These are phyloP conservation scores for Brachystomella parvula DNA, from an alignment of 1,140 invertebrate species.

Conservation along the genomic window DNA sequence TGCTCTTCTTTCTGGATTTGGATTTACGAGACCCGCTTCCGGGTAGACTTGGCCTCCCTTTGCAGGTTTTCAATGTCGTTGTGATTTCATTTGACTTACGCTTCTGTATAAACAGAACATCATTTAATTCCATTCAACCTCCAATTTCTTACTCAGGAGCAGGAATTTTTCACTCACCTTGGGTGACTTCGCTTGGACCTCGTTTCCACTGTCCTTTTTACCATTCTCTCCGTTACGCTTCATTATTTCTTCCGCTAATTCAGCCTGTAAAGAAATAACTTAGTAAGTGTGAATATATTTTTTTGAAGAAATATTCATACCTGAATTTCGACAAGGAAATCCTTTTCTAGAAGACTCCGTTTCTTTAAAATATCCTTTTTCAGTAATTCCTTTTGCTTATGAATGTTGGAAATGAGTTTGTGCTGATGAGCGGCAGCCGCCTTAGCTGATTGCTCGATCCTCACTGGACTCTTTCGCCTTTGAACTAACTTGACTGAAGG, in stretches of 20 bases:
- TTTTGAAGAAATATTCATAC: conserved; percentile 39
- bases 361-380: conserved; percentile 92
- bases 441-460: background rate
- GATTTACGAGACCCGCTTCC: conserved; percentile 17
- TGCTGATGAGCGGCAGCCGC: conserved; percentile 11
- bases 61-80: conserved; percentile 39
- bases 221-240: background rate
- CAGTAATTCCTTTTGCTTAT: conserved; percentile 79
- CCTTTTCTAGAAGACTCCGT: conserved; percentile 77
- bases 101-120: conserved; percentile 16
- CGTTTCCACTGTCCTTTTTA: background rate
- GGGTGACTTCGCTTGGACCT: background rate
- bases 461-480: conserved; percentile 8
- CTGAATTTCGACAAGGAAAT: conserved; percentile 82
- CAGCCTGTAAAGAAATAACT: conserved; percentile 48
- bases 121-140: conserved; percentile 3
- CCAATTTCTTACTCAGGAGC: too few relatives aligned
- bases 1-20: conserved; percentile 47
- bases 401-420: conserved; percentile 46
- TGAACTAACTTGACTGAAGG: background rate
- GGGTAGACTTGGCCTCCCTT: conserved; percentile 36
- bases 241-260: conserved; percentile 52
- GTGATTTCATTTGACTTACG: conserved; percentile 35
- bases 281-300: background rate
- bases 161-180: too few relatives aligned